Conservation (phyloP, 2,797 vertebrate genomes). For the Lepidocolaptes lacrymiger region DNA sequence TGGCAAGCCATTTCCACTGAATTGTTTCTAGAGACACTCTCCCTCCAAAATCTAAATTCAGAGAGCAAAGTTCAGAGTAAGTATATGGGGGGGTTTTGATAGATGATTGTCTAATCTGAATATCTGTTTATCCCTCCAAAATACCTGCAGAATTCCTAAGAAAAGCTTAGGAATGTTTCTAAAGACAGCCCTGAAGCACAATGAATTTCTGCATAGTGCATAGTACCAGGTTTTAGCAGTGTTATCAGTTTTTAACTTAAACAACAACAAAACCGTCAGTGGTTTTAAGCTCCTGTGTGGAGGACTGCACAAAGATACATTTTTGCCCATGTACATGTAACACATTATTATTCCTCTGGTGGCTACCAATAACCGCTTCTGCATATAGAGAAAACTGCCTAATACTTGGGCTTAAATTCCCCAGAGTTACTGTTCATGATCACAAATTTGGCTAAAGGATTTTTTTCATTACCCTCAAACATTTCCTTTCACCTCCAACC, state of each 20-base stretch:
- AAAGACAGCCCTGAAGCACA: background rate
- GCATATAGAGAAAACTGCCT: background rate
- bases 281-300: background rate
- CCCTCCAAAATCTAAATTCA: background rate
- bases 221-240: background rate
- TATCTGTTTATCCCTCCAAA: conserved; percentile 5
- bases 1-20: background rate
- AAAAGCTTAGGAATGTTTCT: background rate
- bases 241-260: background rate
- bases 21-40: conserved; percentile 17
- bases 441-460: conserved; percentile 80
- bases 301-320: background rate
- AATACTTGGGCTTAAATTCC: conserved; percentile 70
- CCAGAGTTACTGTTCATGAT: conserved; percentile 78
- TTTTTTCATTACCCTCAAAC: conserved; percentile 83
- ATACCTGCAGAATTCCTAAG: conserved; percentile 28
- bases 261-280: background rate
- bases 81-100: conserved; percentile 4
- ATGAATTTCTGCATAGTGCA: background rate
- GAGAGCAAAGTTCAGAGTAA: conserved; percentile 8
- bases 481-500: conserved; percentile 86
- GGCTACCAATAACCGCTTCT: background rate
- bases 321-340: background rate
- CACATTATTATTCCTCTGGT: background rate
- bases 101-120: conserved; percentile 11